Conservation (phyloP, 35 echinoderm and acorn worm genomes). For the Diadema setosum region DNA sequence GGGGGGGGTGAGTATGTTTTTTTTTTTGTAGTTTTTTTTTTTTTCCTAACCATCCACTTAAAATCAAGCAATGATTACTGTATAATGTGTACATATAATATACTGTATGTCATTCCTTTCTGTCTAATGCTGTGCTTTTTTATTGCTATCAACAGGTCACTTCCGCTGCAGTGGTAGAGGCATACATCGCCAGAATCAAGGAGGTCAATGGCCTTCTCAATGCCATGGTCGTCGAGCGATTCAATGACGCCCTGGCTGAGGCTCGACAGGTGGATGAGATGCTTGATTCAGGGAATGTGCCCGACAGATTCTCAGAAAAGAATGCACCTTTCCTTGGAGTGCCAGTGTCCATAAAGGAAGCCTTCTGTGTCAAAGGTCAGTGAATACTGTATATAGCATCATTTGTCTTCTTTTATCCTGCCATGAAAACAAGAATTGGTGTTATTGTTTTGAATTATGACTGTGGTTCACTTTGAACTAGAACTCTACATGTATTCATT, state of each 20-base stretch:
- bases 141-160: constrained; percentile 47
- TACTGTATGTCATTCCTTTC: neutral
- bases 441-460: too few species aligned
- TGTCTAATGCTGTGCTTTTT: neutral
- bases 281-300: constrained; percentile 58
- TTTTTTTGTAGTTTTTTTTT: too few species aligned
- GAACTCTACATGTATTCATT: too few species aligned
- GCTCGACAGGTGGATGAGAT: constrained; percentile 76
- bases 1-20: neutral
- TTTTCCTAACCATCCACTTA: too few species aligned
- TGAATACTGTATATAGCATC: neutral
- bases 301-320: constrained; percentile 67
- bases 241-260: constrained; percentile 69
- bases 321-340: constrained; percentile 93
- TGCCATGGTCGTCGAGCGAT: constrained; percentile 66
- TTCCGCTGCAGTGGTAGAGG: constrained; percentile 55
- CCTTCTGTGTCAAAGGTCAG: constrained; percentile 79
- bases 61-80: too few species aligned
- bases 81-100: neutral
- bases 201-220: constrained; percentile 71
- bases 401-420: too few species aligned
- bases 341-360: constrained; percentile 79
- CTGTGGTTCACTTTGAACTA: too few species aligned
- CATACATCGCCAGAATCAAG: constrained; percentile 82
- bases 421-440: too few species aligned